Percentiles rank a stretch among this genome's conserved stretches.
Evolutionary conservation across 2,113 vertebrate genomes (phyloP).

Genomic region (Neoarius graeffei): DNA sequence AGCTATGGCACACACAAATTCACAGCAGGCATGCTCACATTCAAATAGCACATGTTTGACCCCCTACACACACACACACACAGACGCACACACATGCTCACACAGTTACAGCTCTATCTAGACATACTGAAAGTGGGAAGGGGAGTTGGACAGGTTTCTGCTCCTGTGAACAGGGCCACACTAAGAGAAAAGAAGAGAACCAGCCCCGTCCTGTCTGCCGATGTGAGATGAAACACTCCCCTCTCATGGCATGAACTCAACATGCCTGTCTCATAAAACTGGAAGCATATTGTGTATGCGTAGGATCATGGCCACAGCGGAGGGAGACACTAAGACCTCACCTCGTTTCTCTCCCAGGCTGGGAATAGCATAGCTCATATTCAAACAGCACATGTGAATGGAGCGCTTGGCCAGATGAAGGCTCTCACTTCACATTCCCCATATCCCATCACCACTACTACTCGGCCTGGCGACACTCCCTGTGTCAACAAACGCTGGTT

Average conservation of each 20-base stretch:
- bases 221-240: slow-evolving; percentile 72
- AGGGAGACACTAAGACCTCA: slow-evolving; percentile 41
- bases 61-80: slow-evolving; percentile 27
- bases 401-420: slow-evolving; percentile 35
- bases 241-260: slow-evolving; percentile 62
- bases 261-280: slow-evolving; percentile 54
- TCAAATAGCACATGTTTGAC: slow-evolving; percentile 28
- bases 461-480: slow-evolving; percentile 72
- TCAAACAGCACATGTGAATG: slow-evolving; percentile 35
- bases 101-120: slow-evolving; percentile 59
- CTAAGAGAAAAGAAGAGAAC: slow-evolving; percentile 67
- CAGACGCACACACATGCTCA: slow-evolving; percentile 20
- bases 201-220: slow-evolving; percentile 59
- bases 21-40: slow-evolving; percentile 21
- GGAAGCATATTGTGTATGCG: slow-evolving; percentile 51
- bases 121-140: slow-evolving; percentile 59
- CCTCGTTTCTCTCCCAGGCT: slow-evolving; percentile 30
- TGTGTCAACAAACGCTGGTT: slow-evolving; percentile 75
- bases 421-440: slow-evolving; percentile 20
- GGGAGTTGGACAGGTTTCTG: slow-evolving; percentile 54
- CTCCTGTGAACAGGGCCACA: slow-evolving; percentile 71
- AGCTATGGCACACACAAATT: slow-evolving; percentile 44
- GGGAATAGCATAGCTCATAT: slow-evolving; percentile 26
- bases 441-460: slow-evolving; percentile 67
- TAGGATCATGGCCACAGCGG: slow-evolving; percentile 51